phyloP scores from a whole-genome alignment of 2,888 invertebrate genomes.

The Drosophila mayaguana region DNA sequence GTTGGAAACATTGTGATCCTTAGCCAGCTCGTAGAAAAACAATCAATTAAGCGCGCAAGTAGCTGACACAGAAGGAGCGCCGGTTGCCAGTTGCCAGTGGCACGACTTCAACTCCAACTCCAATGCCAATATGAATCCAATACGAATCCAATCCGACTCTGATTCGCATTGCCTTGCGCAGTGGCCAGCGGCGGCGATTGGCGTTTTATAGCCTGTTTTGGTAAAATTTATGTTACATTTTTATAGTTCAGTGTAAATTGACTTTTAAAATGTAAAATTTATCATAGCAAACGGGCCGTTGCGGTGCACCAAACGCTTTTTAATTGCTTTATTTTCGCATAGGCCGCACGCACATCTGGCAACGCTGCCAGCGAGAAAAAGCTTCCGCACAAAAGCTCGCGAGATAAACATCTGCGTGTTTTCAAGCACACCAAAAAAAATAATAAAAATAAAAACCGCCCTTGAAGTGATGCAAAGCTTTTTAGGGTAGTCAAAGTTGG shows the following conservation, averaged over 20 bases:
- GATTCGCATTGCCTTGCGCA: slow-evolving; percentile 17
- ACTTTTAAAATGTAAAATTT: slow-evolving; percentile 84
- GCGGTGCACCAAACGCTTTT: slow-evolving; percentile 44
- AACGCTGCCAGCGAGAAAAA: slow-evolving; percentile 38
- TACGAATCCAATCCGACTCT: slow-evolving; percentile 8
- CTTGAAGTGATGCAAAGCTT: slow-evolving; percentile 6
- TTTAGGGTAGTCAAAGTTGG: neutral
- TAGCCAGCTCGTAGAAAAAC: slow-evolving; percentile 76
- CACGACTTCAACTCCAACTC: slow-evolving; percentile 27
- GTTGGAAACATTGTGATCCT: slow-evolving; percentile 53
- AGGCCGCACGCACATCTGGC: slow-evolving; percentile 50
- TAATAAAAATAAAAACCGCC: too few species aligned
- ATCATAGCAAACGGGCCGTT: slow-evolving; percentile 75
- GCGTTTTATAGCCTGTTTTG: slow-evolving; percentile 79
- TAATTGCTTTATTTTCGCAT: slow-evolving; percentile 63
- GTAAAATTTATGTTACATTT: slow-evolving; percentile 83
- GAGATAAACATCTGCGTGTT: slow-evolving; percentile 32
- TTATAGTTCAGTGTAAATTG: slow-evolving; percentile 85
- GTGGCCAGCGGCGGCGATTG: slow-evolving; percentile 24
- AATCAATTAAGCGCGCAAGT: slow-evolving; percentile 81
- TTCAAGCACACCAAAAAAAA: slow-evolving; percentile 15
- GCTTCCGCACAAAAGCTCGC: slow-evolving; percentile 35
- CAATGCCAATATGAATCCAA: neutral
- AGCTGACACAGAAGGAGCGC: slow-evolving; percentile 76
- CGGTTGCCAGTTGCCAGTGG: slow-evolving; percentile 54